phyloP scores from a whole-genome alignment of 2,888 invertebrate species.

The Cyrtodaria siliqua region DNA sequence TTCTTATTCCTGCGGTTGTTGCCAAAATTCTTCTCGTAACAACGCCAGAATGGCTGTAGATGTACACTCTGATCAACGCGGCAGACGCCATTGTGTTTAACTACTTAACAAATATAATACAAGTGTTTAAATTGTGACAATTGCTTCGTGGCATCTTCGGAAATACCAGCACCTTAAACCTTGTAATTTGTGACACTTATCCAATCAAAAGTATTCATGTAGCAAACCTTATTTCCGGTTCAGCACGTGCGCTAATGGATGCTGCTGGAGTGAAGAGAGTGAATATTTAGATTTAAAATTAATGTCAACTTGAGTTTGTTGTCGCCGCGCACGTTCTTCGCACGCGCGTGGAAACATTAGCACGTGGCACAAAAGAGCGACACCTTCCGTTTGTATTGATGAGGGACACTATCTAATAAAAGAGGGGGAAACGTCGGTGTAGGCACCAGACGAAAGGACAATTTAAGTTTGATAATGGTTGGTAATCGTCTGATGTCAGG shows the following conservation, averaged over 20 bases:
- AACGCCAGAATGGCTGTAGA: too few relatives aligned
- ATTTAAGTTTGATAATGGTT: slow-evolving; percentile 38
- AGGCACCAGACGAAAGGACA: slow-evolving; percentile 27
- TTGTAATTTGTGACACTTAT: slow-evolving; percentile 14
- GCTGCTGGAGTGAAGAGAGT: slow-evolving; percentile 17
- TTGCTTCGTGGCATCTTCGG: slow-evolving; percentile 7
- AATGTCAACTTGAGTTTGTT: slow-evolving; percentile 58
- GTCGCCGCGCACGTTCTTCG: slow-evolving; percentile 49
- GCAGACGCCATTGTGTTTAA: too few relatives aligned
- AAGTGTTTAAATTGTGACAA: not conserved
- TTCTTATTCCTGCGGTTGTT: too few relatives aligned
- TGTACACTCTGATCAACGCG: too few relatives aligned
- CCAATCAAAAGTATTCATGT: slow-evolving; percentile 32
- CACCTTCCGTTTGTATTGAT: slow-evolving; percentile 60
- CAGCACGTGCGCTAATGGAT: slow-evolving; percentile 50
- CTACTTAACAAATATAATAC: too few relatives aligned
- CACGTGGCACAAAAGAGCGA: slow-evolving; percentile 57
- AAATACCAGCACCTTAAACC: slow-evolving; percentile 5
- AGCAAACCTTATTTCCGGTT: slow-evolving; percentile 38
- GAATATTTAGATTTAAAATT: slow-evolving; percentile 46
- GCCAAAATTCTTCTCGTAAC: too few relatives aligned
- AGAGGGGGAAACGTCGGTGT: slow-evolving; percentile 36
- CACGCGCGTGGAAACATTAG: slow-evolving; percentile 58
- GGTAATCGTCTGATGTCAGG: slow-evolving; percentile 35
- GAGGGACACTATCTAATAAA: slow-evolving; percentile 50